Percentiles rank a stretch among this genome's conserved stretches.
These are phyloP conservation scores for Poeciliopsis presidionis DNA, from an alignment of 2,797 vertebrate genomes.

Conservation along the genomic window DNA sequence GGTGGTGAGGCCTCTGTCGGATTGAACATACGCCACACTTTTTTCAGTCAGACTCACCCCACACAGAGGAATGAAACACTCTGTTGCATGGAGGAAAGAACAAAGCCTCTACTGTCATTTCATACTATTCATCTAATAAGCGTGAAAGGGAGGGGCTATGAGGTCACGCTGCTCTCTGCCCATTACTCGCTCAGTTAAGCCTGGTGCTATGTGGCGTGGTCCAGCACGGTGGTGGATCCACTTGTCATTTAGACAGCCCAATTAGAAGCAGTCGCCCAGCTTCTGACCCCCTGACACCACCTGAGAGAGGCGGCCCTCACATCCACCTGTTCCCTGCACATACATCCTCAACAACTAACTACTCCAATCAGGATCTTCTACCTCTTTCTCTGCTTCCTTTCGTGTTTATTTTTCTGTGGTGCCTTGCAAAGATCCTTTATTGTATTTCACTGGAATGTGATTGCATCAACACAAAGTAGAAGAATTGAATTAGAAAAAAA, in stretches of 20 bases:
- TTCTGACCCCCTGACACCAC: conserved; percentile 44
- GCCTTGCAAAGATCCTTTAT: background rate
- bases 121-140: conserved; percentile 61
- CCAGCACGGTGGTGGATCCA: conserved; percentile 42
- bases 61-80: conserved; percentile 18
- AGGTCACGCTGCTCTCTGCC: conserved; percentile 58
- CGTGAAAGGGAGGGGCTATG: conserved; percentile 45
- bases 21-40: conserved; percentile 11
- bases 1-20: conserved; percentile 48
- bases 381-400: background rate
- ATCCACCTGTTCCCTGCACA: conserved; percentile 54
- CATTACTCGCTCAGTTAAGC: conserved; percentile 70
- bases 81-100: conserved; percentile 36
- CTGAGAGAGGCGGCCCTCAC: conserved; percentile 43
- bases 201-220: conserved; percentile 24
- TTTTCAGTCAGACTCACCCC: conserved; percentile 4
- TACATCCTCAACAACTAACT: background rate
- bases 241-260: conserved; percentile 66
- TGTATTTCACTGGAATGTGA: background rate
- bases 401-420: conserved; percentile 2
- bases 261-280: conserved; percentile 57
- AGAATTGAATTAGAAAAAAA: background rate
- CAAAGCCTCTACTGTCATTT: conserved; percentile 49
- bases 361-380: conserved; percentile 9
- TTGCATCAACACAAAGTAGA: background rate